Evolutionary conservation across 2,888 invertebrate genomes (phyloP).

Genomic region (Strigamia maritima): DNA sequence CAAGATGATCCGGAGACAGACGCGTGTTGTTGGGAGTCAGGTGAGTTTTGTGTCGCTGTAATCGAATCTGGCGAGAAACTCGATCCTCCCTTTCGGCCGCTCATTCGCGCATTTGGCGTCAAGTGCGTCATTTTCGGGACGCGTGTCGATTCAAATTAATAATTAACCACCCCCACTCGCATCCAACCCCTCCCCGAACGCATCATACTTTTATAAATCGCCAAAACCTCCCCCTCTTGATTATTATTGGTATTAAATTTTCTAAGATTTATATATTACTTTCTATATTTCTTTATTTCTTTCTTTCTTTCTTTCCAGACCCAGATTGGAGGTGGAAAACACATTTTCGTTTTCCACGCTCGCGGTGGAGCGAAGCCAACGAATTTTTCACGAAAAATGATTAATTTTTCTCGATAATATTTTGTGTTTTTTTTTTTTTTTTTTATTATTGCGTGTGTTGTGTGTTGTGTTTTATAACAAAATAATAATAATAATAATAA

Average conservation of each 20-base stretch:
- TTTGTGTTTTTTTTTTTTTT: background rate
- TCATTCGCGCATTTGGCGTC: conserved; percentile 10
- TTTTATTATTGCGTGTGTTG: background rate
- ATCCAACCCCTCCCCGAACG: background rate
- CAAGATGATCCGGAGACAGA: background rate
- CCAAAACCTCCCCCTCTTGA: background rate
- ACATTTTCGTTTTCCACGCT: conserved; percentile 36
- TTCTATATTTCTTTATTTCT: too few relatives aligned
- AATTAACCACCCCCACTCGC: background rate
- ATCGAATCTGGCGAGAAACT: background rate
- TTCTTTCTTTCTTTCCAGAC: background rate
- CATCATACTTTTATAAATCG: background rate
- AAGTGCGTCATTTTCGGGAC: conserved; percentile 7
- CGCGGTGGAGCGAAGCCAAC: conserved; percentile 37
- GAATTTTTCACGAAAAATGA: conserved; percentile 29
- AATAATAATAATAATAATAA: background rate
- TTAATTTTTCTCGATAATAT: background rate
- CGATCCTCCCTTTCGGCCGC: conserved; percentile 1
- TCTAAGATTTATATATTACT: too few relatives aligned
- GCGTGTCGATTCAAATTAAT: background rate
- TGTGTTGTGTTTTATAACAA: background rate
- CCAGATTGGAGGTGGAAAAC: conserved; percentile 37
- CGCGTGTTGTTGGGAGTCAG: conserved; percentile 9
- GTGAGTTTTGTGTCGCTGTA: conserved; percentile 10
- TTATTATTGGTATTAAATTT: background rate